Base-by-base conservation (phyloP, 1,140 invertebrate genomes). In the Scaptomyza graminum region DNA sequence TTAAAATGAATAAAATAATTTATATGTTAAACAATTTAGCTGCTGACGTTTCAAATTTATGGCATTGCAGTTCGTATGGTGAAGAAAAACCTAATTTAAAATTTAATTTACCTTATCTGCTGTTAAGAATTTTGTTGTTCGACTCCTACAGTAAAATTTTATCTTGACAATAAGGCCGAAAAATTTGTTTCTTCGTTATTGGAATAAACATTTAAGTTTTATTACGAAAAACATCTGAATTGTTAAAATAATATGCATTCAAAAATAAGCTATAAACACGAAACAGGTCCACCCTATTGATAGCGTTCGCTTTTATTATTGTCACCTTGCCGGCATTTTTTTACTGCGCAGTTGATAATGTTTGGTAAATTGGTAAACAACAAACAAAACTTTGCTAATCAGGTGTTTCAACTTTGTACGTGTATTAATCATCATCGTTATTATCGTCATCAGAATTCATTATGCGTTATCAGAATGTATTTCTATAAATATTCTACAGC, bases 361-460 rank as follows among this genome's bases (percentile, higher is more conserved):
- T 85, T 85, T 85, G 68, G 67, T 85, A 76, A 80, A 84, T 85
- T 85, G 68, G 67, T 85, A 76, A 80, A 84, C 73, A 84, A 84
- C 66, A 65, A 80, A 71, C 46, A 72, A 67, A 46, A 55, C 41
- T 43, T 16, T 46, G 51, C 41, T 72, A 37, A 80, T 85, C 81
- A 84, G 76, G 73, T 84, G 80, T 74, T 70, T 80, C 62, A 25
- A 47, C 62, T 61, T 62, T 44, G 34, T n/a, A 12, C 34, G 37
- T 11, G 60, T 59, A 60, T 85, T 72, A 73, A 71, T 79, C 61
- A 83, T 57, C 61, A 16, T 62, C 28, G 54, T 55, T 6, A 62
- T 54, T 5, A 69, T 54, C 65, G 54, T 46, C 56, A 60, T 22
- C 41, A 18, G 31, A 34, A 7, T 34, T 34, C 31, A 34, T 34